Base-by-base conservation (phyloP, 23 tunicate species). In the Diplosoma virens region DNA sequence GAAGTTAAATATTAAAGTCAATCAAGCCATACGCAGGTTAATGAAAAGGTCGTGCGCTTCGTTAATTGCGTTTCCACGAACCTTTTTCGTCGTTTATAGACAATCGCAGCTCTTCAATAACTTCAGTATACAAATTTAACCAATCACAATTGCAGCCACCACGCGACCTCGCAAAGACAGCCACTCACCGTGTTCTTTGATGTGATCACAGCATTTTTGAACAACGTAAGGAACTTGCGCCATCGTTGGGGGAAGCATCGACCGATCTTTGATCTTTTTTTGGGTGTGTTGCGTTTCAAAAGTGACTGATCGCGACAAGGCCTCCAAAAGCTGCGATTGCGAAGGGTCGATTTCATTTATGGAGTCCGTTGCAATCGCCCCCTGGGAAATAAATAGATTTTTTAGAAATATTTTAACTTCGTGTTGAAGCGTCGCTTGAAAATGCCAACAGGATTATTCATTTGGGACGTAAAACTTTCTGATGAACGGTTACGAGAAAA, bases 181-280 rank as follows among this genome's bases (percentile, higher is more conserved):
- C 7, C 37, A 30, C 75, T 26, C 25, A 92, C 97, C 97, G 47
- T 85, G 74, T 71, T 92, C 80, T 35, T 84, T 65, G 30, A 92
- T 92, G 68, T 92, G 84, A 74, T 89, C 97, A 65, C 97, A 92
- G 84, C 97, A 92, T 59, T 92, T 92, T 48, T 92, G 97, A 35
- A 92, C 97, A 3, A 84, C 97, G 66, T 92, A 92, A 14, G 97
- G 97, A n/a, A 92, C 97, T 76, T 85, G 92, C n/a, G 87, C 64
- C 97, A 92, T 92, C 7, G 97, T 85, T 0, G 97, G 91, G 16
- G 97, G 91, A 47, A 88, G 75, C 67, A 92, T 56, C 2, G 91
- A 84, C 59, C 88, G 75, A 30, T 85, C 73, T 48, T 92, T 81
- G 17, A 71, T 77, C 36, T 67, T 59, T 25, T 54, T 33, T 32